Base-by-base conservation (phyloP, 2,888 invertebrate species). In the Luperina testacea region DNA sequence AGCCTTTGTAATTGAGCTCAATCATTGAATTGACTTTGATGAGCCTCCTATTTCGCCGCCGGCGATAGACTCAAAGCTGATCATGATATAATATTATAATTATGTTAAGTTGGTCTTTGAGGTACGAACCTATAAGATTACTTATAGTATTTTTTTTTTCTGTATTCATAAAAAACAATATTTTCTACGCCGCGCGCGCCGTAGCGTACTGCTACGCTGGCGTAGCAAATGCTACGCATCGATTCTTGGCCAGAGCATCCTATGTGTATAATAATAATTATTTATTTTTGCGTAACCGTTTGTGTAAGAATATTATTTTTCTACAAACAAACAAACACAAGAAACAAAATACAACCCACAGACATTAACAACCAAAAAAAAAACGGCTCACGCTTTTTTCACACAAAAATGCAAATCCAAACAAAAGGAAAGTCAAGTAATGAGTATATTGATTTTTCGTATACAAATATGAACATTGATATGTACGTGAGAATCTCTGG, bases 381-480 rank as follows among this genome's bases (percentile, higher is more conserved):
- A 42, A 59, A 24, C 13, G 57, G 57, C n/a, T 59, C n/a, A 38
- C 27, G 83, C 17, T 78, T 27, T 45, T 38, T 38, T 11, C 6
- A 63, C 15, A 38, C 45, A 84, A 84, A 45, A 67, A 53, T 17
- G 17, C 27, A 51, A 2, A 83, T 6, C 11, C 15, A 45, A 65
- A 64, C 63, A 85, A 68, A 68, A 63, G 38, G 61, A 65, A 45
- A 75, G n/a, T 48, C 72, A 61, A 75, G 68, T 82, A 67, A 86
- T 78, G 68, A 64, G 57, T 64, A 53, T 71, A 85, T 75, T 80
- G 72, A 84, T 75, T 80, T 84, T 61, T 67, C 42, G 24, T 64
- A 59, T 59, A 82, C 71, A 82, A 86, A 82, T 82, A 88, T 69
- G 82, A 88, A 77, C 53, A 78, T 75, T 72, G 67, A 77, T 81